Evolutionary conservation across 2,888 invertebrate species (phyloP), one percentile per base, ranked within the genome.

Genomic region (Cactoblastis cactorum): DNA sequence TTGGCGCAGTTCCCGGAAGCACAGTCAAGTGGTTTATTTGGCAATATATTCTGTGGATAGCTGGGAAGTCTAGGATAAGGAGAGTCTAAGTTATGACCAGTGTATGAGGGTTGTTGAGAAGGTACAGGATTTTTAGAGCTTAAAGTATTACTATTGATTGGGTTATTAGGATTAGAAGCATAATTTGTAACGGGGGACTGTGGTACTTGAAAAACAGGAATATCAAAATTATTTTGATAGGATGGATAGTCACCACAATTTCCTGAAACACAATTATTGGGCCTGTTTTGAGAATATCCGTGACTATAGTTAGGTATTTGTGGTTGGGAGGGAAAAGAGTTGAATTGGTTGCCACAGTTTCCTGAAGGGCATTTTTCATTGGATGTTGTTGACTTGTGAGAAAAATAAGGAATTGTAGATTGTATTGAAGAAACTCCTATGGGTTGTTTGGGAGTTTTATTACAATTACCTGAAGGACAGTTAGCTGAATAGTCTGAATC

Each of bases 381-480:
- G 33, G 59, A 46, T 43, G 56, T 12, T 17, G 41, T n/a, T 14
- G 22, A 5, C 14, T 34, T 3, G 2, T 34, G 34, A 11, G 35
- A 15, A 35, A 2, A 15, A 35, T 5, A 4, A 3, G 35, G 9
- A 15, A 15, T 14, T 14, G 12, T 35, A 15, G 15, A 4, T 22
- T 22, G 22, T 35, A 5, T 9, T 15, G 1, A 15, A 34, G 33
- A 12, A 1, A n/a, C 12, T n/a, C 33, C 33, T 22, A 22, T 22
- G 6, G n/a, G 33, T 34, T 34, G n/a, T 34, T 11, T 34, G 12
- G 35, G 35, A 35, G 5, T 5, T 1, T 43, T 41, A 33, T 52
- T 52, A 61, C 77, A 77, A 47, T 63, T 63, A 33, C 62, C 66
- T 1, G 62, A 59, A 4, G 51, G 54, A 35, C 69, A 71, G 39